Conservation (phyloP, 2,888 invertebrate genomes). For the Volucella inanis region DNA sequence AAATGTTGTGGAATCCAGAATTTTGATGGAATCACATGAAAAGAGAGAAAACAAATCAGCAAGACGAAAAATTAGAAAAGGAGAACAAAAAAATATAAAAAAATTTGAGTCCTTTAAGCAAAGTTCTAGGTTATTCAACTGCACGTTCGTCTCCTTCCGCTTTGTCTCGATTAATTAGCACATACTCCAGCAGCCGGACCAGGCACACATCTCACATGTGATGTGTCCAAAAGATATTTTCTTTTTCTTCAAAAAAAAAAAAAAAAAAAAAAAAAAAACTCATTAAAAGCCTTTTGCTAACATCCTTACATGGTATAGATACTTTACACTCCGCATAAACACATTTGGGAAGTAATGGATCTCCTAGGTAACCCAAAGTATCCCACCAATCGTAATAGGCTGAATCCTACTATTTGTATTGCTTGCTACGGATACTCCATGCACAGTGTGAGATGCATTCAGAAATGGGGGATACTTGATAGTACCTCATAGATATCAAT, state of each 20-base stretch:
- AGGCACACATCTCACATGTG: constrained; percentile 66
- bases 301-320: constrained; percentile 47
- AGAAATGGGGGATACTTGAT: constrained; percentile 71
- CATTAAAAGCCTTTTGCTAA: constrained; percentile 66
- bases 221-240: constrained; percentile 71
- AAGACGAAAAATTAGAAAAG: constrained; percentile 28
- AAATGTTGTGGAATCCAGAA: constrained; percentile 35
- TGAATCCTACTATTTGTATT: too few species aligned
- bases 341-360: constrained; percentile 27
- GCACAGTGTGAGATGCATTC: constrained; percentile 60
- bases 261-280: constrained; percentile 30
- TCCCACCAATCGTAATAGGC: background rate
- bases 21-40: constrained; percentile 72
- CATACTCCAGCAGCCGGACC: constrained; percentile 43
- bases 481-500: constrained; percentile 74
- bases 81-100: constrained; percentile 14
- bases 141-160: constrained; percentile 35
- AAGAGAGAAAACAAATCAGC: constrained; percentile 16
- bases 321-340: constrained; percentile 17
- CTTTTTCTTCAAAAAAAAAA: constrained; percentile 4
- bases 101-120: constrained; percentile 55
- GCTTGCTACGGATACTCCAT: too few species aligned
- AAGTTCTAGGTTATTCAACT: constrained; percentile 50
- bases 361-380: constrained; percentile 5
- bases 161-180: constrained; percentile 72